A percentile compares a stretch with the other conserved stretches of the same genome.
These are phyloP conservation scores for Neuroscelio doddi DNA, from an alignment of 2,888 invertebrate genomes.

Conservation along the genomic window DNA sequence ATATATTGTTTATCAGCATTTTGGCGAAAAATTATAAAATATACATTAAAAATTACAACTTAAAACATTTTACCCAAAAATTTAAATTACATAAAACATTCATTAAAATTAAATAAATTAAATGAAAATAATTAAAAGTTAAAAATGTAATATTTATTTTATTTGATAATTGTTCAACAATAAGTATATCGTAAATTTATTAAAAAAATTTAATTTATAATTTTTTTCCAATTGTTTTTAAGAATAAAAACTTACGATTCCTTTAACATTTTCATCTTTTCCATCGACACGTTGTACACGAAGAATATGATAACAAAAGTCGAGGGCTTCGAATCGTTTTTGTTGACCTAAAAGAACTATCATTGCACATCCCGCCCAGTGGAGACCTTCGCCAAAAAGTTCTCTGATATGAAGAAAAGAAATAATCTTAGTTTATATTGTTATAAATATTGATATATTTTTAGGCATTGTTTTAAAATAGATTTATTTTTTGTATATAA, in stretches of 20 bases:
- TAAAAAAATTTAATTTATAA: too few relatives aligned
- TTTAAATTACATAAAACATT: too few relatives aligned
- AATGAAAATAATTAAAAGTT: too few relatives aligned
- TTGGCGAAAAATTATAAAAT: too few relatives aligned
- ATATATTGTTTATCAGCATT: too few relatives aligned
- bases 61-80: too few relatives aligned
- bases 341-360: slow-evolving; percentile 96
- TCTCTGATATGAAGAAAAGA: slow-evolving; percentile 76
- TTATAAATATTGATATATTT: neutral
- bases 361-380: slow-evolving; percentile 99
- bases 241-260: slow-evolving; percentile 87
- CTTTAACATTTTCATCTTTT: slow-evolving; percentile 95
- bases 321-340: slow-evolving; percentile 95
- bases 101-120: too few relatives aligned
- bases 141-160: too few relatives aligned
- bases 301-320: slow-evolving; percentile 98
- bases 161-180: too few relatives aligned
- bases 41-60: too few relatives aligned
- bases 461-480: neutral
- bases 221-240: too few relatives aligned
- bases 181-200: too few relatives aligned
- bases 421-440: neutral
- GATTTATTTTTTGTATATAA: neutral
- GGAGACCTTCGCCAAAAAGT: slow-evolving; percentile 97
- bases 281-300: slow-evolving; percentile 96